phyloP scores from a whole-genome alignment of 2,888 invertebrate species.

The Dysmachus trigonus region DNA sequence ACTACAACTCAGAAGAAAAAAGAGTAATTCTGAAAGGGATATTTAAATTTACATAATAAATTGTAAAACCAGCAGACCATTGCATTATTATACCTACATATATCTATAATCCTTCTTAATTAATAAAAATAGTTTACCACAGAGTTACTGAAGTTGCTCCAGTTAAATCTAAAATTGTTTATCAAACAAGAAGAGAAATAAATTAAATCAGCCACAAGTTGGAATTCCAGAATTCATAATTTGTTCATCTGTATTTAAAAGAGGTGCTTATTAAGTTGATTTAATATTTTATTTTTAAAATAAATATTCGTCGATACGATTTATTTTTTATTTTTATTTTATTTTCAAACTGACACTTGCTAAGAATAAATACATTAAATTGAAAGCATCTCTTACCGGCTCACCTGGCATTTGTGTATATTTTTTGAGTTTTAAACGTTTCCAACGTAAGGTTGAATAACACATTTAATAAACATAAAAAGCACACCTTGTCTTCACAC shows the following conservation, averaged over 20 bases:
- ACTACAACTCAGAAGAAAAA: no score
- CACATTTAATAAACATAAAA: constrained; percentile 43
- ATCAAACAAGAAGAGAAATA: background rate
- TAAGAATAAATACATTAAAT: constrained; percentile 12
- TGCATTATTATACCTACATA: no score
- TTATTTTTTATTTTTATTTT: background rate
- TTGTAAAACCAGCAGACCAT: no score
- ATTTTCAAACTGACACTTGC: background rate
- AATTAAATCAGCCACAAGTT: constrained; percentile 5
- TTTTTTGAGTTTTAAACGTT: constrained; percentile 5
- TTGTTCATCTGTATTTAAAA: background rate
- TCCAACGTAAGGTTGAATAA: constrained; percentile 4
- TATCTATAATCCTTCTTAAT: no score
- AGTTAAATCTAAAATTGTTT: no score
- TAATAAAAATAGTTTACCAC: background rate
- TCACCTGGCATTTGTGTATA: background rate
- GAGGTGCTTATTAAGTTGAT: background rate
- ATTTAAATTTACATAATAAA: no score
- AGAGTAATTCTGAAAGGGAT: no score
- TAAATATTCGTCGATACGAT: background rate
- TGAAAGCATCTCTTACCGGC: constrained; percentile 17
- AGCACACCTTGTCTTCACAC: constrained; percentile 38
- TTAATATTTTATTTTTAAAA: background rate
- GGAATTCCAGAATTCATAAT: background rate
- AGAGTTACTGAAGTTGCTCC: background rate